Evolutionary conservation across 1,140 invertebrate species (phyloP), one percentile per base, ranked within the genome.

Genomic region (Neomicropteryx cornuta): DNA sequence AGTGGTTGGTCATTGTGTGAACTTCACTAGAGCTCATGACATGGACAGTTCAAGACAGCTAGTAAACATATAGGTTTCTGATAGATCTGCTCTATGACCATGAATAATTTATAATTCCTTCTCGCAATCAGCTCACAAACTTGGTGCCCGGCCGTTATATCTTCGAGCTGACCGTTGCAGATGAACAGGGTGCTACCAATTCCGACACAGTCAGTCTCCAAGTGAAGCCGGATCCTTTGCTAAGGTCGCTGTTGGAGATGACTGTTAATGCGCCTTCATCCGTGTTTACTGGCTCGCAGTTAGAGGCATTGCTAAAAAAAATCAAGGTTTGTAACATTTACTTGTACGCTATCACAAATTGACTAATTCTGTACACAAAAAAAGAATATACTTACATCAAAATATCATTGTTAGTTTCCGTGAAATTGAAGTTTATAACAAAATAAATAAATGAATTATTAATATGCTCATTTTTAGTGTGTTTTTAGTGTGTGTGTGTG

Each of bases 61-160:
- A n/a, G n/a, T n/a, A n/a, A n/a, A n/a, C n/a, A n/a, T n/a, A n/a
- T n/a, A n/a, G n/a, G n/a, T n/a, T n/a, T n/a, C n/a, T n/a, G n/a
- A n/a, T n/a, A n/a, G n/a, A n/a, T n/a, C n/a, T n/a, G n/a, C n/a
- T n/a, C n/a, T n/a, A n/a, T n/a, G n/a, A n/a, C n/a, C n/a, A n/a
- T n/a, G n/a, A n/a, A n/a, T n/a, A n/a, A n/a, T n/a, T n/a, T n/a
- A 17, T 28, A 14, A 20, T 17, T 1, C 5, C 5, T 18, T 17
- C 22, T 24, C 18, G 5, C 29, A 52, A 53, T 22, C 59, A 88
- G 80, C 55, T 93, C 20, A 83, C 81, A 29, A 81, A 92, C 56
- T 67, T 95, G 18, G 78, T 91, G 39, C 75, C 83, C 5, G 91
- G 93, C 0, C 74, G 79, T 44, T 97, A 96, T 50, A 75, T 88